phyloP scores from a whole-genome alignment of 2,888 invertebrate species.

The Sesia apiformis region DNA sequence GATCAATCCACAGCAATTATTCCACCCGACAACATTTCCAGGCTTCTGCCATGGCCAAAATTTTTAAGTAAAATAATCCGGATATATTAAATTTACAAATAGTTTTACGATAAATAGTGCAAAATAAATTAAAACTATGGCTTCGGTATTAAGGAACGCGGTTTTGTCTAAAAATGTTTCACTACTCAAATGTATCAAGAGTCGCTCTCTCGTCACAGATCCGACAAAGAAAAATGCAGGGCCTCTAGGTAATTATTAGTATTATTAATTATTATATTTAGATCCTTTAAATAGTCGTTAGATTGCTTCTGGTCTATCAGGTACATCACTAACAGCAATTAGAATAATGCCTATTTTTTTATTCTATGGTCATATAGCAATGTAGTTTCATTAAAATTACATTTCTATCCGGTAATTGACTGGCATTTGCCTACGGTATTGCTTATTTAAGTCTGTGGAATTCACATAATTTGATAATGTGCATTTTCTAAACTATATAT shows the following conservation, averaged over 20 bases:
- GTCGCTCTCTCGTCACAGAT: conserved; percentile 35
- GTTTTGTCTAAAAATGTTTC: conserved; percentile 44
- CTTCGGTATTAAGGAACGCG: conserved; percentile 50
- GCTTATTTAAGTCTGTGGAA: no score
- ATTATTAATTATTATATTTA: neutral
- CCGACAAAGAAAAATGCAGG: conserved; percentile 33
- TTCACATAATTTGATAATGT: no score
- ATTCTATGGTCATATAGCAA: no score
- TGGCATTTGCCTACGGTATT: no score
- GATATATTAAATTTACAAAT: conserved; percentile 28
- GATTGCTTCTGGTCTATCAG: no score
- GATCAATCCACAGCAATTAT: neutral
- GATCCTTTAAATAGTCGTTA: no score
- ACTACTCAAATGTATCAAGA: conserved; percentile 47
- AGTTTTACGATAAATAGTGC: conserved; percentile 6
- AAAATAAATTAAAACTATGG: conserved; percentile 33
- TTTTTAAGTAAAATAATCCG: conserved; percentile 39
- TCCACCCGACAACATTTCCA: conserved; percentile 24
- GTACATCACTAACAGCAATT: no score
- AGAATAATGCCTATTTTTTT: no score
- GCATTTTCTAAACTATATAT: no score
- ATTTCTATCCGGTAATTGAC: no score
- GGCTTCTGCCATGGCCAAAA: conserved; percentile 47
- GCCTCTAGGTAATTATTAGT: conserved; percentile 38
- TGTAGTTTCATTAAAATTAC: no score